Evolutionary conservation across 2,797 vertebrate genomes (phyloP).

Genomic region (Orestias chungarensis): DNA sequence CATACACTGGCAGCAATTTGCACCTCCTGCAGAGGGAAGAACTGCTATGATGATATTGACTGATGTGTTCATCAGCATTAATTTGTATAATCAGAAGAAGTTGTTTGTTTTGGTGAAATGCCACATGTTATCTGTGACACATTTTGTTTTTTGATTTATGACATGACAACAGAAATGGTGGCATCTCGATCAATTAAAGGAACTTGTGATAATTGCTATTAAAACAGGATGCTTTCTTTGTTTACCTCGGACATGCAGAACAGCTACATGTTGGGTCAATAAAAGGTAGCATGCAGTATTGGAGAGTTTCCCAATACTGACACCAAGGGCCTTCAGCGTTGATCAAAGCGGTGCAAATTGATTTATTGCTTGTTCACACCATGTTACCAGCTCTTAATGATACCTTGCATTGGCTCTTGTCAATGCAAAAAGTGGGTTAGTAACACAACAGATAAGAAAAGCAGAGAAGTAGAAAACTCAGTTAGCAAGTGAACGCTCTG

Average conservation of each 20-base stretch:
- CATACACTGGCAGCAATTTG: slow-evolving; percentile 66
- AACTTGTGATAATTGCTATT: slow-evolving; percentile 5
- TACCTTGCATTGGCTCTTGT: slow-evolving; percentile 3
- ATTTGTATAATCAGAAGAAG: slow-evolving; percentile 31
- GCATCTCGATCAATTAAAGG: slow-evolving; percentile 8
- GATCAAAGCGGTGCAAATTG: slow-evolving; percentile 50
- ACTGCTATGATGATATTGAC: slow-evolving; percentile 70
- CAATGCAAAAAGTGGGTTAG: slow-evolving; percentile 26
- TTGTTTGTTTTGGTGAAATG: slow-evolving; percentile 35
- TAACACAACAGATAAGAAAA: slow-evolving; percentile 15
- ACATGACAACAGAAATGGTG: not conserved
- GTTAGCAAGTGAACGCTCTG: not conserved
- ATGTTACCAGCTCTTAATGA: slow-evolving; percentile 40
- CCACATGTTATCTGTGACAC: slow-evolving; percentile 46
- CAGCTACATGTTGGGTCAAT: slow-evolving; percentile 25
- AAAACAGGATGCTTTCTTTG: slow-evolving; percentile 17
- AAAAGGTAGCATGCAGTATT: slow-evolving; percentile 30
- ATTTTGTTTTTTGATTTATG: slow-evolving; percentile 14
- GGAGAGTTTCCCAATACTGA: slow-evolving; percentile 42
- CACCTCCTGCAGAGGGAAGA: slow-evolving; percentile 62
- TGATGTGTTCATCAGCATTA: slow-evolving; percentile 72
- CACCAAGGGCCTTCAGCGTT: slow-evolving; percentile 12
- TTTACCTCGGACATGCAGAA: slow-evolving; percentile 25
- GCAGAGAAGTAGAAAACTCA: slow-evolving; percentile 22
- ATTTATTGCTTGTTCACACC: slow-evolving; percentile 56